A percentile compares a stretch with the other conserved stretches of the same genome.
phyloP scores from a whole-genome alignment of 1,140 invertebrate species.

The Leptinotarsa lineolata region DNA sequence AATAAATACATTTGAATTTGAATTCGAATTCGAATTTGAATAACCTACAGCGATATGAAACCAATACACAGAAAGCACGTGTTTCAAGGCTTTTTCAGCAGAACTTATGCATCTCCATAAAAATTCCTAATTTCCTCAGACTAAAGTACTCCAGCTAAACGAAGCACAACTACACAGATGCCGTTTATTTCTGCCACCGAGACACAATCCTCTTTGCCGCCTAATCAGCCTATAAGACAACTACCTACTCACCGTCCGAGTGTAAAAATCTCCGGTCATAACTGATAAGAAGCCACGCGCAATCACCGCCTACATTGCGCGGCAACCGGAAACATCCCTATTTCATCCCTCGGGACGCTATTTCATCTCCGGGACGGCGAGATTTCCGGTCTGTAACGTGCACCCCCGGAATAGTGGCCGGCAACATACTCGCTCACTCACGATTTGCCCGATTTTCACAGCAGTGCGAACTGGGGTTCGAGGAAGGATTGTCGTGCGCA shows the following conservation, averaged over 20 bases:
- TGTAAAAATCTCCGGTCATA: slow-evolving; percentile 50
- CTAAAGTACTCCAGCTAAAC: no score
- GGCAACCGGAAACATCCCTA: slow-evolving; percentile 18
- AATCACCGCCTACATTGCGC: slow-evolving; percentile 33
- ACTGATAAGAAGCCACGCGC: slow-evolving; percentile 28
- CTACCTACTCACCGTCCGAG: slow-evolving; percentile 45
- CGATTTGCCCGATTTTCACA: slow-evolving; percentile 32
- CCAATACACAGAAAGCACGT: not conserved
- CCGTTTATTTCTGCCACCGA: not conserved
- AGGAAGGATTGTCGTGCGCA: not conserved
- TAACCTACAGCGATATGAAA: no score
- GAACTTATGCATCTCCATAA: not conserved
- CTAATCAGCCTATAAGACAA: not conserved
- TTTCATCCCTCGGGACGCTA: slow-evolving; percentile 22
- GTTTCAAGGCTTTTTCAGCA: no score
- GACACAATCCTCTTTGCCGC: not conserved
- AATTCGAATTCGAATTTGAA: no score
- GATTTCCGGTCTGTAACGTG: slow-evolving; percentile 14
- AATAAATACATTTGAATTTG: no score
- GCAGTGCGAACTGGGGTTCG: slow-evolving; percentile 32
- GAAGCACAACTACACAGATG: not conserved
- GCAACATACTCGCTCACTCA: slow-evolving; percentile 25
- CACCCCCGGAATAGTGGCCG: not conserved
- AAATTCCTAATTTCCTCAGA: not conserved
- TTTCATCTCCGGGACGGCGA: slow-evolving; percentile 27